Evolutionary conservation across 2,797 vertebrate genomes (phyloP), one percentile per base, ranked within the genome.

Genomic region (Nannoperca australis): DNA sequence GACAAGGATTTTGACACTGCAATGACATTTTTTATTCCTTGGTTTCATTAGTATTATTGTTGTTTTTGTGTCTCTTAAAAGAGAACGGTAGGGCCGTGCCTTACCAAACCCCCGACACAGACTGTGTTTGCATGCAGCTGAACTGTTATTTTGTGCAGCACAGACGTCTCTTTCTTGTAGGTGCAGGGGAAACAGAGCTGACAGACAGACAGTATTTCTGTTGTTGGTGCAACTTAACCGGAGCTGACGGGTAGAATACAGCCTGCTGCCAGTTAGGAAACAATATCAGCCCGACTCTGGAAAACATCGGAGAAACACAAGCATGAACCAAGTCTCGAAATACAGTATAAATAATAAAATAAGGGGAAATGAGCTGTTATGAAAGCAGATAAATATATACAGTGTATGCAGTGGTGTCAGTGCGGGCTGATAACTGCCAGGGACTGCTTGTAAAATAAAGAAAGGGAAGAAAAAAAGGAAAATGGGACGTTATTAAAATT

Each of bases 211-310:
- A 11, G 2, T 38, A 32, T 40, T 49, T 63, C 30, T 63, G 24
- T 47, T 69, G 38, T 70, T 42, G 36, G 49, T 24, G 36, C 24
- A 17, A 15, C 60, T 38, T 59, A 77, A 85, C 22, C 67, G 56
- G 20, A 73, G 38, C 70, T 76, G 82, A 81, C 76, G 59, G 61
- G 49, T 53, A 18, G 36, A 65, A 47, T 15, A 13, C 51, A 68
- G 42, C 65, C 34, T 24, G 27, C 70, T 74, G 79, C 66, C 78
- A 50, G 36, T 38, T 77, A 15, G 59, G 14, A 71, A 60, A 56
- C 44, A 63, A 71, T 49, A 79, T 51, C 70, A 49, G 50, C 56
- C 55, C 12, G n/a, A 60, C 13, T 77, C 4, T 40, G 36, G 17
- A 20, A 67, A 70, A 45, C 61, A 73, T 22, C 0, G 36, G 24